Evolutionary conservation across 2,888 invertebrate genomes (phyloP).

Genomic region (Lycaena phlaeas): DNA sequence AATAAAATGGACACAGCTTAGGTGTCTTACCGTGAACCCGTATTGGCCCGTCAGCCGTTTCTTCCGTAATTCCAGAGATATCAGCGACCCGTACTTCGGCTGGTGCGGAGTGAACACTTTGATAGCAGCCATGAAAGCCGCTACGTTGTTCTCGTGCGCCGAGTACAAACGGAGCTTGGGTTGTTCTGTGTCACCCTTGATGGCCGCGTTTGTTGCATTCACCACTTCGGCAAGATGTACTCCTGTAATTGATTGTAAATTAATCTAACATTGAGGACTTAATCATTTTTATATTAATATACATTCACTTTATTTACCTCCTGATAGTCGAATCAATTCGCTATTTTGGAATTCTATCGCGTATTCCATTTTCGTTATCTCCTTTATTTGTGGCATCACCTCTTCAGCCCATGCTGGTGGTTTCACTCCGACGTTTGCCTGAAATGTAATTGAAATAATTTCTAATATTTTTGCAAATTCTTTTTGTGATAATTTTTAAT

Average conservation of each 20-base stretch:
- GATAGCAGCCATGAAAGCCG: slow-evolving; percentile 69
- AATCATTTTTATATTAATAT: not conserved
- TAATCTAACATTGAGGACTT: slow-evolving; percentile 2
- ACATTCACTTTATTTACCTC: slow-evolving; percentile 36
- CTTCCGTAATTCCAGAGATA: slow-evolving; percentile 67
- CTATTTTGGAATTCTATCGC: slow-evolving; percentile 41
- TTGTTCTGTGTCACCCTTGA: slow-evolving; percentile 43
- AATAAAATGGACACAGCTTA: too few relatives aligned
- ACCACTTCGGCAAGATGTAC: slow-evolving; percentile 62
- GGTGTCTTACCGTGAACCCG: slow-evolving; percentile 58
- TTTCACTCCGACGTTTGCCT: slow-evolving; percentile 51
- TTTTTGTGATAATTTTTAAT: too few relatives aligned
- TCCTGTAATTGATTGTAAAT: slow-evolving; percentile 37
- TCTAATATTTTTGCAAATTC: too few relatives aligned
- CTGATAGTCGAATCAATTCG: slow-evolving; percentile 43
- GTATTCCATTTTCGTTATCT: slow-evolving; percentile 60
- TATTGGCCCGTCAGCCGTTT: slow-evolving; percentile 32
- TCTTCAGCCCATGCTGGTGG: slow-evolving; percentile 51
- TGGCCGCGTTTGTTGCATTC: slow-evolving; percentile 49
- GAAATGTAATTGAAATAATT: slow-evolving; percentile 21
- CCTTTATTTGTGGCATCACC: slow-evolving; percentile 52
- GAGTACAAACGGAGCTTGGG: slow-evolving; percentile 66
- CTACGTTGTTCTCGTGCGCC: slow-evolving; percentile 78
- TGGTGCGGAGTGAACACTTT: slow-evolving; percentile 70
- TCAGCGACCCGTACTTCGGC: slow-evolving; percentile 70